Conservation (phyloP, 2,113 vertebrate species). For the Prionailurus viverrinus region DNA sequence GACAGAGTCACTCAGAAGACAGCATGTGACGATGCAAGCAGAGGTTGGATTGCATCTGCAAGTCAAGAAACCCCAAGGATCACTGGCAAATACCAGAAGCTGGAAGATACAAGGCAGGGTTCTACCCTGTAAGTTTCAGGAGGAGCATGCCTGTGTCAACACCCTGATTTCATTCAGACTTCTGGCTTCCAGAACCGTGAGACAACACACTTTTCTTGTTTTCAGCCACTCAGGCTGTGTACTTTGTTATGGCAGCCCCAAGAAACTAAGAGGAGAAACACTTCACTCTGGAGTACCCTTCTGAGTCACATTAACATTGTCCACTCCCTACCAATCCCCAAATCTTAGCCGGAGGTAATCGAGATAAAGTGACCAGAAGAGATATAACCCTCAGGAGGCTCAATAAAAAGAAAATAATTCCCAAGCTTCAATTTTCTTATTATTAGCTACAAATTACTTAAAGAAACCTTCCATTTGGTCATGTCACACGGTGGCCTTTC, state of each 20-base stretch:
- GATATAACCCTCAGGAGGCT: background rate
- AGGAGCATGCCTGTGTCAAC: background rate
- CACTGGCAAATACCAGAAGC: background rate
- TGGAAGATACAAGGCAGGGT: background rate
- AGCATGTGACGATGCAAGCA: background rate
- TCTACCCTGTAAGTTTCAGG: background rate
- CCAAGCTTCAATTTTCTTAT: background rate
- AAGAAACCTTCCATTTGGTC: background rate
- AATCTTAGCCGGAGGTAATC: background rate
- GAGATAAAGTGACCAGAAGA: background rate
- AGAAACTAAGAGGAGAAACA: background rate
- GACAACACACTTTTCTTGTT: background rate
- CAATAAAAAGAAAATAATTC: background rate
- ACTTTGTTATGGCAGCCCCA: background rate
- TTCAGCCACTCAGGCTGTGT: background rate
- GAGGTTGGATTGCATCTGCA: background rate
- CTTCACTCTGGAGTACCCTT: background rate
- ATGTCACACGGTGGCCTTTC: background rate
- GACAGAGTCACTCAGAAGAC: background rate
- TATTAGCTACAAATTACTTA: conserved; percentile 7
- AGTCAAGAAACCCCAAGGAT: background rate
- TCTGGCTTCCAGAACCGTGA: background rate
- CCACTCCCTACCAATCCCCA: background rate
- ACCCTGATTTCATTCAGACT: background rate
- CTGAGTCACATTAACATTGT: background rate